Evolutionary conservation across 2,797 vertebrate species (phyloP).

Genomic region (Oryzias dopingdopingensis): DNA sequence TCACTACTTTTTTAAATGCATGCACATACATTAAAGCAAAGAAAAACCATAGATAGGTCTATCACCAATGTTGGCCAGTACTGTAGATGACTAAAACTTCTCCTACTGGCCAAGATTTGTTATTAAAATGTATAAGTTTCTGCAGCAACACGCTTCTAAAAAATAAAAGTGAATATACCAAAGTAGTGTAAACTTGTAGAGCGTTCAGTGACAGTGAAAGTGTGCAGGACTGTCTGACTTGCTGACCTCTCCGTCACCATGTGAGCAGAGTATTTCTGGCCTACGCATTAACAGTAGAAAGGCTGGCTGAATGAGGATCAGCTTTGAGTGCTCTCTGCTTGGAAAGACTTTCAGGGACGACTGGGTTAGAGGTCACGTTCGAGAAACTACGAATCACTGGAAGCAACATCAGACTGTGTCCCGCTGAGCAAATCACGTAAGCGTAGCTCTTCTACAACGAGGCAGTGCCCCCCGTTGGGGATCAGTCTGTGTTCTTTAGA

Average conservation of each 20-base stretch:
- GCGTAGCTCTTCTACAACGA: constrained; percentile 46
- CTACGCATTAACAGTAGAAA: constrained; percentile 23
- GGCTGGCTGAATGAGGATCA: constrained; percentile 30
- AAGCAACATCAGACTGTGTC: constrained; percentile 42
- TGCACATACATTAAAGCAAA: too few species aligned
- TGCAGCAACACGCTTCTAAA: too few species aligned
- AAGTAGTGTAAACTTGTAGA: background rate
- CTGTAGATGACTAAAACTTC: too few species aligned
- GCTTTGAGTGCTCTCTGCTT: constrained; percentile 38
- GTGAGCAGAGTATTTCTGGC: background rate
- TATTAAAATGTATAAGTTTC: too few species aligned
- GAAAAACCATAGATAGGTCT: too few species aligned
- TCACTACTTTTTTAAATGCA: too few species aligned
- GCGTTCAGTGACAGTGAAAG: background rate
- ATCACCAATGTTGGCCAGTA: too few species aligned
- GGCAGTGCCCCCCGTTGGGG: constrained; percentile 16
- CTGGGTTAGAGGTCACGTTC: constrained; percentile 14
- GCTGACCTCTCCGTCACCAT: constrained; percentile 15
- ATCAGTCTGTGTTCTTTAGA: constrained; percentile 26
- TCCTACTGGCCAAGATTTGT: too few species aligned
- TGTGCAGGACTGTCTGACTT: constrained; percentile 5
- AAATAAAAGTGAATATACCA: too few species aligned
- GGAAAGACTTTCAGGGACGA: constrained; percentile 14
- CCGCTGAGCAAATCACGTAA: constrained; percentile 51
- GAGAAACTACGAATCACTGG: constrained; percentile 25